Conservation (phyloP, 2,888 invertebrate genomes). For the Drosophila greeni region DNA sequence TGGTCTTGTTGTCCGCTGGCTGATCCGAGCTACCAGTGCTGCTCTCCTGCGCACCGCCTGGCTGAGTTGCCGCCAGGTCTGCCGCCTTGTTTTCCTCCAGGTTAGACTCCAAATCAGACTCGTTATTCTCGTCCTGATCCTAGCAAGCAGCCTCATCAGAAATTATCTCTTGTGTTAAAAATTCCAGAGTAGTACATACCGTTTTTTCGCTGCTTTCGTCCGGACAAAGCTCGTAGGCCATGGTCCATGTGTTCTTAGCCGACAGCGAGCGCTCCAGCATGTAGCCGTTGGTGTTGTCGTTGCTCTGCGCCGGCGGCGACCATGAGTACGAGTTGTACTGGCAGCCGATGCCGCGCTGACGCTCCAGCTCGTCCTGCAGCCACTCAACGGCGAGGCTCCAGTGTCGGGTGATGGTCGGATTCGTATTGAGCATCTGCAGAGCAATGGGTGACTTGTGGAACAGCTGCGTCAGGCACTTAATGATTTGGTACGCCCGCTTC, state of each 20-base stretch:
- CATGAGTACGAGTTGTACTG: constrained; percentile 91
- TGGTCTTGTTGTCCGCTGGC: constrained; percentile 49
- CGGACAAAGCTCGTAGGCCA: constrained; percentile 87
- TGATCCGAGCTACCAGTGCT: constrained; percentile 31
- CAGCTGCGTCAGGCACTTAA: constrained; percentile 94
- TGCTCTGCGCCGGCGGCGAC: constrained; percentile 96
- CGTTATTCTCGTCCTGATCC: constrained; percentile 79
- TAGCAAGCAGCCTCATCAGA: constrained; percentile 35
- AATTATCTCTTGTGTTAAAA: background rate
- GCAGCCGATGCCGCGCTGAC: constrained; percentile 81
- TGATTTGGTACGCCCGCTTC: constrained; percentile 97
- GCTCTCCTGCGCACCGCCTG: constrained; percentile 16
- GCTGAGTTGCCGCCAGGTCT: constrained; percentile 46
- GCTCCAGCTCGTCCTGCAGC: constrained; percentile 95
- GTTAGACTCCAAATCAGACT: constrained; percentile 77
- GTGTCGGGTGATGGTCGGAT: constrained; percentile 88
- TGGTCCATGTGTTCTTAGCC: constrained; percentile 91
- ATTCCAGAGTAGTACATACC: constrained; percentile 41
- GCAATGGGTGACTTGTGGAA: constrained; percentile 92
- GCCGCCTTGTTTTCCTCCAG: constrained; percentile 69
- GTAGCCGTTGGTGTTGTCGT: constrained; percentile 96
- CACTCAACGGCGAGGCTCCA: constrained; percentile 95
- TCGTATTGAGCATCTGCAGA: constrained; percentile 87
- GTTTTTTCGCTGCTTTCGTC: constrained; percentile 81
- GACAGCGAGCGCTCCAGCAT: constrained; percentile 96